A percentile compares a stretch with the other conserved stretches of the same genome.
phyloP scores from a whole-genome alignment of 2,113 vertebrate species.

The Aramus guarauna region DNA sequence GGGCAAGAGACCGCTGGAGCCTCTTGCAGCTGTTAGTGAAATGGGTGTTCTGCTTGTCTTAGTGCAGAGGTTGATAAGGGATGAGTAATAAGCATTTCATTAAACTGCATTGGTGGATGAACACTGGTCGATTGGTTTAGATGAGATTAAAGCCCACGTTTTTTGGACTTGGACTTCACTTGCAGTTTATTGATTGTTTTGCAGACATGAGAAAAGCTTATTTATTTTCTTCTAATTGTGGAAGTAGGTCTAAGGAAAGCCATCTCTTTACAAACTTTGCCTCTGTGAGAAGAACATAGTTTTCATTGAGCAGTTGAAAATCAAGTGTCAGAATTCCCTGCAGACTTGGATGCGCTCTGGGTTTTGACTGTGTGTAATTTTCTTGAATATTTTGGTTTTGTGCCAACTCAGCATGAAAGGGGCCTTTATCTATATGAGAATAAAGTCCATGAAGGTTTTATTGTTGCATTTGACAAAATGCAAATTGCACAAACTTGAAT shows the following conservation, averaged over 20 bases:
- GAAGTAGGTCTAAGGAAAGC: not conserved
- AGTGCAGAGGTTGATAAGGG: not conserved
- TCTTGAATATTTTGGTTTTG: not conserved
- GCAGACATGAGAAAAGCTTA: not conserved
- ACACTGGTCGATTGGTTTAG: not conserved
- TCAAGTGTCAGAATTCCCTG: not conserved
- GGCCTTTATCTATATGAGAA: not conserved
- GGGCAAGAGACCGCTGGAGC: rapidly evolving
- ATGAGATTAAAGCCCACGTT: not conserved
- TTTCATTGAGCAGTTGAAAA: not conserved
- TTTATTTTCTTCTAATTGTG: not conserved
- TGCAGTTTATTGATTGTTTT: not conserved
- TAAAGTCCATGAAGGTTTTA: not conserved
- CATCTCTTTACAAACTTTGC: not conserved
- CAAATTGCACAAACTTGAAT: not conserved
- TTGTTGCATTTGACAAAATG: not conserved
- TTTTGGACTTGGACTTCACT: not conserved
- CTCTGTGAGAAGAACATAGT: not conserved
- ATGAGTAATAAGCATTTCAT: not conserved
- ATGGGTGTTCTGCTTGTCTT: not conserved
- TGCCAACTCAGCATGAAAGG: not conserved
- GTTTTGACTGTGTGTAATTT: not conserved
- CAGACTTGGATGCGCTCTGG: not conserved
- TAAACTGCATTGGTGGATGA: not conserved
- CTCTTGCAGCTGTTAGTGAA: not conserved